Evolutionary conservation across 2,113 vertebrate species (phyloP).

Genomic region (Cottus gobio): DNA sequence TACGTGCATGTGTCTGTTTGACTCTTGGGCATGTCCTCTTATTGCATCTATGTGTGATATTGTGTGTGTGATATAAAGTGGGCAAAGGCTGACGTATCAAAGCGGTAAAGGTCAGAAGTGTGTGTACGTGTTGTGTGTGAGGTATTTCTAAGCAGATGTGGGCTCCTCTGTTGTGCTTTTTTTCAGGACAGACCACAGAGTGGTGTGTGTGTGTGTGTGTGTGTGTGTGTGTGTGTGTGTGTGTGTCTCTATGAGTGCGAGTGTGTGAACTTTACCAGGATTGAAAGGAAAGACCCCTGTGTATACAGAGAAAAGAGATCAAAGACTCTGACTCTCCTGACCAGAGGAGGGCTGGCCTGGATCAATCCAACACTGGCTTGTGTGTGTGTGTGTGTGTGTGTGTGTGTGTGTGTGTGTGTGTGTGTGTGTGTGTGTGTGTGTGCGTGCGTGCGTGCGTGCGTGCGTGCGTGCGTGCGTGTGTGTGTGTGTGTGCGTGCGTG

Average conservation of each 20-base stretch:
- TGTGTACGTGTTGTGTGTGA: slow-evolving; percentile 32
- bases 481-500: slow-evolving; percentile 13
- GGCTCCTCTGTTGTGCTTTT: slow-evolving; percentile 34
- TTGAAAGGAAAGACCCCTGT: slow-evolving; percentile 59
- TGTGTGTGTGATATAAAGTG: slow-evolving; percentile 14
- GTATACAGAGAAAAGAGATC: slow-evolving; percentile 58
- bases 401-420: slow-evolving; percentile 19
- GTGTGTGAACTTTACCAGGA: slow-evolving; percentile 63
- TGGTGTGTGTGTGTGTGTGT: slow-evolving; percentile 8
- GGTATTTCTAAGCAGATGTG: slow-evolving; percentile 14
- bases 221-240: slow-evolving; percentile 36
- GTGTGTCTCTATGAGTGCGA: slow-evolving; percentile 21
- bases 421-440: slow-evolving; percentile 25
- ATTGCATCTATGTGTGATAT: neutral
- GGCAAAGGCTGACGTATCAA: slow-evolving; percentile 21
- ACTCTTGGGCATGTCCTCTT: neutral
- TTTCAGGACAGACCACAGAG: slow-evolving; percentile 15
- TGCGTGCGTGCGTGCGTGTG: slow-evolving; percentile 14
- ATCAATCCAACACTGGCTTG: slow-evolving; percentile 48
- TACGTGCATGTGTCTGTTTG: neutral
- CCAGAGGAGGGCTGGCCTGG: slow-evolving; percentile 39
- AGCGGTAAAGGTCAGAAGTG: slow-evolving; percentile 44
- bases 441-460: no score
- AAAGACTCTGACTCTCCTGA: slow-evolving; percentile 59
- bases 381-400: slow-evolving; percentile 16